Percentiles rank a stretch among this genome's conserved stretches.
Conservation (phyloP, 1,140 invertebrate genomes). For the Psilanteris sp. region DNA sequence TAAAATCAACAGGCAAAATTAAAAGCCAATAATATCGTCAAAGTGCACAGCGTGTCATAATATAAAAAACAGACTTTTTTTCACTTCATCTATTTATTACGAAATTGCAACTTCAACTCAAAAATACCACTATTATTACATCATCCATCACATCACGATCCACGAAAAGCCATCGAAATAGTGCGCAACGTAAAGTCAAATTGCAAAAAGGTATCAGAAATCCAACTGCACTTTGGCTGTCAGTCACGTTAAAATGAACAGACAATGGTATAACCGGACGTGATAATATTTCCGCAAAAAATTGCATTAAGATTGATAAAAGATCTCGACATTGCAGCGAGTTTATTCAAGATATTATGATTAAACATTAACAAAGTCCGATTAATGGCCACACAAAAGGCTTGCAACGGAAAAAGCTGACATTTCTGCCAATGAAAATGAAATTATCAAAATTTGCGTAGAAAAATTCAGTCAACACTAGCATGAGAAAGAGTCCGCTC, state of each 20-base stretch:
- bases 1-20: no score
- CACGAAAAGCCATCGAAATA: no score
- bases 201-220: conserved; percentile 1
- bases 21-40: no score
- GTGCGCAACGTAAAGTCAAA: no score
- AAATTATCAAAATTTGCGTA: conserved; percentile 20
- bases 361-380: conserved; percentile 3
- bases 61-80: no score
- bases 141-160: no score
- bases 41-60: no score
- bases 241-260: conserved; percentile 17
- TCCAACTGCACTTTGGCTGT: not conserved
- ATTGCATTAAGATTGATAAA: conserved; percentile 38
- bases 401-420: no score
- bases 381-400: no score
- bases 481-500: conserved; percentile 37
- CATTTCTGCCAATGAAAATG: conserved; percentile 5
- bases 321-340: conserved; percentile 1
- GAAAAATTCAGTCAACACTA: conserved; percentile 26
- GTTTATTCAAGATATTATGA: no score
- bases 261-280: conserved; percentile 20
- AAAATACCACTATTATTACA: not conserved
- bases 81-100: no score
- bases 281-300: conserved; percentile 27
- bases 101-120: no score